phyloP scores from a whole-genome alignment of 2,797 vertebrate genomes.

The Acipenser oxyrinchus region DNA sequence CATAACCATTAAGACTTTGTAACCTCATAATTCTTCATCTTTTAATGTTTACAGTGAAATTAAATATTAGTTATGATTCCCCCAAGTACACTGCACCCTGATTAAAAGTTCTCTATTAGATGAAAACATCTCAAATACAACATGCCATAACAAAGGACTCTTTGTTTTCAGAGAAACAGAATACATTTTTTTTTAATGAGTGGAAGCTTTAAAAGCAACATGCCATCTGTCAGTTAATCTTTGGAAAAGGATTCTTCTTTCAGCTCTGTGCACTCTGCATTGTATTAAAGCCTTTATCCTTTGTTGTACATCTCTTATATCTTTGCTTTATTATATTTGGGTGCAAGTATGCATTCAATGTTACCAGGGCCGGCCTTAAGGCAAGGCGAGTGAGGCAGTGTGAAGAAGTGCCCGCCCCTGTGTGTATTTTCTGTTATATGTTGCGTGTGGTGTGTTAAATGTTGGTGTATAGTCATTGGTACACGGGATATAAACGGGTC shows the following conservation, averaged over 20 bases:
- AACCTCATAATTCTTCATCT: constrained; percentile 5
- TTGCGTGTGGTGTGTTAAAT: too few species aligned
- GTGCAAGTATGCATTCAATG: background rate
- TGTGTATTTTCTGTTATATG: too few species aligned
- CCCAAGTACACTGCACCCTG: constrained; percentile 6
- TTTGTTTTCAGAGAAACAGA: constrained; percentile 12
- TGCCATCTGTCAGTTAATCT: constrained; percentile 13
- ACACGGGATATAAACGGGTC: too few species aligned
- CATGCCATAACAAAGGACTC: constrained; percentile 2
- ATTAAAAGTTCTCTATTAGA: background rate
- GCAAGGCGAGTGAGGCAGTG: too few species aligned
- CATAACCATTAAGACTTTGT: background rate
- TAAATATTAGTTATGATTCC: background rate
- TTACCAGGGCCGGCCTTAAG: too few species aligned
- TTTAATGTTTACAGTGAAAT: constrained; percentile 5
- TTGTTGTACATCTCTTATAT: background rate
- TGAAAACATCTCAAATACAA: background rate
- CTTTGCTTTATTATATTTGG: constrained; percentile 7
- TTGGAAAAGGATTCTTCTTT: constrained; percentile 17
- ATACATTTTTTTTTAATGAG: constrained; percentile 19
- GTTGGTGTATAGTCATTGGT: too few species aligned
- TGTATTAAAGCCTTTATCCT: constrained; percentile 5
- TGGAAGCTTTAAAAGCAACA: constrained; percentile 4
- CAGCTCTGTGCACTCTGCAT: constrained; percentile 7
- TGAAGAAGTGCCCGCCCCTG: too few species aligned